A percentile compares a stretch with the other conserved stretches of the same genome.
Evolutionary conservation across 2,797 vertebrate species (phyloP).

Genomic region (Melanotaenia maccullochi): DNA sequence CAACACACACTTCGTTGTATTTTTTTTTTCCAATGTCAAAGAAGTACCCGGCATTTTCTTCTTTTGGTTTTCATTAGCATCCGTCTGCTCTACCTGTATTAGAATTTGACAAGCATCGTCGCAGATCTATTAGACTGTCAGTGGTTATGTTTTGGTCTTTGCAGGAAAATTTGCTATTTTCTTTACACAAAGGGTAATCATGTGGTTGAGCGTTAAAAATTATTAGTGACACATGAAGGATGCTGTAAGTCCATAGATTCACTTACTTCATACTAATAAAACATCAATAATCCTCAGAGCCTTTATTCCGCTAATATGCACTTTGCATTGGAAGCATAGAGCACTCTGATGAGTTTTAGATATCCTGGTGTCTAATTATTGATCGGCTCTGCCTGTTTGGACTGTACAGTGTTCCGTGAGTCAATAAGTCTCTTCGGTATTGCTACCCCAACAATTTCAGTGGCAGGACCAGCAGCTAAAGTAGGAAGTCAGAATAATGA

Average conservation of each 20-base stretch:
- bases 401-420: slow-evolving; percentile 62
- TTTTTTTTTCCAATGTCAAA: slow-evolving; percentile 71
- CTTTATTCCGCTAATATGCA: slow-evolving; percentile 70
- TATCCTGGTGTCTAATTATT: slow-evolving; percentile 74
- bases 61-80: slow-evolving; percentile 53
- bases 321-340: slow-evolving; percentile 71
- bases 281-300: slow-evolving; percentile 64
- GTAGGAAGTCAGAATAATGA: slow-evolving; percentile 43
- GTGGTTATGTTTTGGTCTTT: slow-evolving; percentile 37
- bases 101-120: slow-evolving; percentile 6
- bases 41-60: slow-evolving; percentile 35
- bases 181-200: slow-evolving; percentile 50
- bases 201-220: slow-evolving; percentile 40
- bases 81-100: slow-evolving; percentile 34
- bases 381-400: slow-evolving; percentile 62
- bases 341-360: slow-evolving; percentile 72
- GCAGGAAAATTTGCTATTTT: slow-evolving; percentile 52
- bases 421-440: slow-evolving; percentile 65
- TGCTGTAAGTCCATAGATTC: slow-evolving; percentile 62
- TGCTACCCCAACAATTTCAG: slow-evolving; percentile 53
- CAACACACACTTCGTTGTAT: slow-evolving; percentile 48
- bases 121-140: slow-evolving; percentile 51
- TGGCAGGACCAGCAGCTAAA: slow-evolving; percentile 23
- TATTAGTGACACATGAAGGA: slow-evolving; percentile 54
- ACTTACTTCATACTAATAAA: slow-evolving; percentile 62